These are phyloP conservation scores for Philereme vetulata DNA, from an alignment of 2,888 invertebrate species.

Conservation along the genomic window DNA sequence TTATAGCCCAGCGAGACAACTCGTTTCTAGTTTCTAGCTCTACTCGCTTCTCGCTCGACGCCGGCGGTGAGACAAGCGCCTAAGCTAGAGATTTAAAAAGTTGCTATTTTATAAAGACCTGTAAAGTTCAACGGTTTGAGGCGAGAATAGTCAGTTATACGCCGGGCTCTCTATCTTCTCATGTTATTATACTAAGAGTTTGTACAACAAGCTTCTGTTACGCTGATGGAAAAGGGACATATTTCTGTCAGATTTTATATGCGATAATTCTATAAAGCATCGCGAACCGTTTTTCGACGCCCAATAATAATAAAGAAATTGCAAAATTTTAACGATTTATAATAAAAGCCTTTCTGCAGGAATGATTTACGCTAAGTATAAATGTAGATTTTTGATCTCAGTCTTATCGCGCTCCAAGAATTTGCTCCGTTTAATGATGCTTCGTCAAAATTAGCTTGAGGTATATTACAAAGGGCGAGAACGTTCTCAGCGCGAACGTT, in stretches of 20 bases:
- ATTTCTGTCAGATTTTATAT: constrained; percentile 25
- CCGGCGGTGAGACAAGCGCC: no score
- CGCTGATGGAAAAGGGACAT: constrained; percentile 30
- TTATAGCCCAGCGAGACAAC: no score
- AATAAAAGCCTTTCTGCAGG: constrained; percentile 21
- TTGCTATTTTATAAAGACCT: constrained; percentile 45
- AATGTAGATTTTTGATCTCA: constrained; percentile 36
- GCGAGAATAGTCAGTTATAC: constrained; percentile 12
- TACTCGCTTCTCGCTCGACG: no score
- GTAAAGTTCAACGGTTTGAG: constrained; percentile 41
- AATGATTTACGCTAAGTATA: constrained; percentile 23
- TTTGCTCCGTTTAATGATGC: constrained; percentile 37
- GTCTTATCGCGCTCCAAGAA: constrained; percentile 37
- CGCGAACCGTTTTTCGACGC: constrained; percentile 2
- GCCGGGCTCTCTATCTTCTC: constrained; percentile 36
- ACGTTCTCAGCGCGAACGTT: constrained; percentile 40
- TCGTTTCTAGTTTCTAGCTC: no score
- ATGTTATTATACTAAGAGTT: constrained; percentile 40
- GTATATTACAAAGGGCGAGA: constrained; percentile 45
- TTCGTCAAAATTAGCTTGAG: constrained; percentile 40
- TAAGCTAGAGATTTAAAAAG: constrained; percentile 23
- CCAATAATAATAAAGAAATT: constrained; percentile 20
- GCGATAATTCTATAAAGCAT: constrained; percentile 30
- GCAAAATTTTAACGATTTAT: constrained; percentile 27
- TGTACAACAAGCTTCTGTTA: constrained; percentile 30